Evolutionary conservation across 2,888 invertebrate species (phyloP), one percentile per base, ranked within the genome.

Genomic region (Mycalesis mineus): DNA sequence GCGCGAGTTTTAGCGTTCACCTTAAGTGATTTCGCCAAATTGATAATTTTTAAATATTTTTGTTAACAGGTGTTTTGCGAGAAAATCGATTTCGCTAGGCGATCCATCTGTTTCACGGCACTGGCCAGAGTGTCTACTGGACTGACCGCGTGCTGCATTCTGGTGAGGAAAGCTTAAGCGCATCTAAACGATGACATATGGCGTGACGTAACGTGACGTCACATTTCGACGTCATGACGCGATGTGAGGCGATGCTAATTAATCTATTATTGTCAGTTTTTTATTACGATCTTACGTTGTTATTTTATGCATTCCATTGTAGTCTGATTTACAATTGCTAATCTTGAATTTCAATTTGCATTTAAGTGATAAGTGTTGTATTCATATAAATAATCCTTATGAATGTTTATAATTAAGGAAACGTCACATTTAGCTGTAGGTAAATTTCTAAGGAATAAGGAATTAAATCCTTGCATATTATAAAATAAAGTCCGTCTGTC

Each of bases 11-110:
- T n/a, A n/a, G n/a, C n/a, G n/a, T n/a, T n/a, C n/a, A n/a, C n/a
- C n/a, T n/a, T n/a, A n/a, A n/a, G n/a, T n/a, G n/a, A n/a, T n/a
- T n/a, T n/a, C n/a, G n/a, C 33, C 8, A 7, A 33, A 33, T 33
- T 7, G 8, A 2, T 33, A 33, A 7, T 33, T 2, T 7, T 7
- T 9, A 33, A 9, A 33, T 33, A 9, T 47, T 49, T 2, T n/a
- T 2, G 33, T 39, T 40, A 90, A 41, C 88, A 95, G 94, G 93
- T 96, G 52, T 95, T 97, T 74, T 94, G 95, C 65, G 95, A 96
- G 70, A 95, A 94, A 88, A 94, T 97, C 41, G 95, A 95, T 78
- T 95, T 95, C 77, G 93, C 95, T 17, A 92, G 95, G 67, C 92
- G 96, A 75, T 94, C 95, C 5, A 91, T 96, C 56, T 92, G 93